Conservation (phyloP, 2,888 invertebrate genomes). For the Eupithecia dodoneata region DNA sequence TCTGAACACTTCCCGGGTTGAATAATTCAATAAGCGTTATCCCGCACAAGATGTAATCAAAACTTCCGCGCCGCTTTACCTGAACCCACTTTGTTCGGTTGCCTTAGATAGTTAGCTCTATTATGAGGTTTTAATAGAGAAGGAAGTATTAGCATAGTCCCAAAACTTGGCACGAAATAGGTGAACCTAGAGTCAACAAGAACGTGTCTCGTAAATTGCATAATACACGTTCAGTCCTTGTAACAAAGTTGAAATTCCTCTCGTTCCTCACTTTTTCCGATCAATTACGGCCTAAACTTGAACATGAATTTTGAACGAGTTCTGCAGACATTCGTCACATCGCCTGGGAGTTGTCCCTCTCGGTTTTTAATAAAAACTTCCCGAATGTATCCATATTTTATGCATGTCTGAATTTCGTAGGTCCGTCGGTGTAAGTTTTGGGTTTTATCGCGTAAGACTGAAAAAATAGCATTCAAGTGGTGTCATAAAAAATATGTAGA, state of each 20-base stretch:
- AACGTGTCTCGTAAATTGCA: neutral
- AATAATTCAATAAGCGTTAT: constrained; percentile 69
- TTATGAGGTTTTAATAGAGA: constrained; percentile 18
- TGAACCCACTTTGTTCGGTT: constrained; percentile 30
- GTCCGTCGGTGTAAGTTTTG: constrained; percentile 5
- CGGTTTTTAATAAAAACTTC: constrained; percentile 47
- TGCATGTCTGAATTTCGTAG: constrained; percentile 38
- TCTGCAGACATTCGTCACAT: constrained; percentile 43
- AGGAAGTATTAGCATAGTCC: constrained; percentile 15
- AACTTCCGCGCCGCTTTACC: constrained; percentile 60
- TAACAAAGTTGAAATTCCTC: neutral
- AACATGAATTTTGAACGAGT: constrained; percentile 42
- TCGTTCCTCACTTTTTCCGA: constrained; percentile 40
- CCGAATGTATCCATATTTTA: constrained; percentile 45
- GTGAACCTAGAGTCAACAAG: neutral
- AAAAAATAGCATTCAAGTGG: neutral
- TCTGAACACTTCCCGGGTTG: constrained; percentile 53
- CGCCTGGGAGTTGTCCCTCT: constrained; percentile 43
- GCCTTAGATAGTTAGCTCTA: constrained; percentile 17
- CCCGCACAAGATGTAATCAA: constrained; percentile 67
- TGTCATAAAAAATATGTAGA: neutral
- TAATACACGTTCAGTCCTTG: neutral
- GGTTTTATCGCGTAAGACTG: constrained; percentile 5
- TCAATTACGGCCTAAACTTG: constrained; percentile 50
- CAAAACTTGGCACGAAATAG: constrained; percentile 20